Evolutionary conservation across 2,797 vertebrate genomes (phyloP), one percentile per base, ranked within the genome.

Genomic region (Podarcis lilfordi): DNA sequence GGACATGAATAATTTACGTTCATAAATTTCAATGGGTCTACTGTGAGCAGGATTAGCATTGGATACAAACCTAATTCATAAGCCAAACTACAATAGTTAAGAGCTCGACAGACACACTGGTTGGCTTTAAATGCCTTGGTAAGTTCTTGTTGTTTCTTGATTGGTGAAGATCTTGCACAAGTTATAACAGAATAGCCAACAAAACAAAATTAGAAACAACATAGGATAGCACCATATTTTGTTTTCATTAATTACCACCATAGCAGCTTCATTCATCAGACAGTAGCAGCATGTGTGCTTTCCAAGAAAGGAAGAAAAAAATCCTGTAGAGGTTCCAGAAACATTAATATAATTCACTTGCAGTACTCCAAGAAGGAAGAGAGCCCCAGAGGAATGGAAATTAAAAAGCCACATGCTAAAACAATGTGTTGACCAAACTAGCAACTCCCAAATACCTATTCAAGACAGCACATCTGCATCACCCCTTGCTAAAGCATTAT

Each of bases 261-360:
- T 3, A 10, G 23, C 27, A 88, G 83, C 6, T 79, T 78, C 40
- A 66, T 74, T 82, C 21, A 91, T 55, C 74, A 75, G 85, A 87
- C 88, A 89, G 61, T 35, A 75, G 85, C 64, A 85, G 3, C 0
- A 66, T n/a, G 29, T 15, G 80, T 71, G 8, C 32, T 80, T 91
- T 85, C 81, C 82, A 90, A 90, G 80, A 90, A 89, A 71, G 27
- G 82, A 82, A 25, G 82, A 15, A 91, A 64, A 43, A 61, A 10
- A 17, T 8, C 3, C 75, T 90, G 80, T 75, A 80, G 29, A 84
- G 85, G 45, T 88, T n/a, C 68, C 89, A 89, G 82, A 91, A 91
- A 61, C 7, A 15, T 37, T 50, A 40, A 0, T 1, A 55, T 40
- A 55, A 86, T 81, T 88, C 69, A 61, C 19, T 61, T 7, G 43